Percentiles rank a stretch among this genome's conserved stretches.
phyloP scores from a whole-genome alignment of 2,797 vertebrate species.

The Mus spretus region DNA sequence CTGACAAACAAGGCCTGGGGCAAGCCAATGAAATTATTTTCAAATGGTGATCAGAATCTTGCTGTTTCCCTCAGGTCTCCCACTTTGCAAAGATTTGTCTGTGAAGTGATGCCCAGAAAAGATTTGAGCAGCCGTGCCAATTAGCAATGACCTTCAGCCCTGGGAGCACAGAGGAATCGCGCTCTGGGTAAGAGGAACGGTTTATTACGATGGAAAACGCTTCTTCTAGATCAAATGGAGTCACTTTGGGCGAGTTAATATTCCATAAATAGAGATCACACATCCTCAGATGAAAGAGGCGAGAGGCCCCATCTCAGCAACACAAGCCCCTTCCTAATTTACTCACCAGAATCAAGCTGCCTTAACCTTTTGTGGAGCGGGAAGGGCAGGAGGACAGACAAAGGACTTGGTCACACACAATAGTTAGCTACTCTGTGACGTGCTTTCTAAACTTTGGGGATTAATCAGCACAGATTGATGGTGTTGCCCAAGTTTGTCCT shows the following conservation, averaged over 20 bases:
- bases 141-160: constrained; percentile 73
- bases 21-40: constrained; percentile 46
- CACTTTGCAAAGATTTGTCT: constrained; percentile 62
- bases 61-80: not conserved
- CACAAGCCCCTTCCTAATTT: not conserved
- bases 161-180: not conserved
- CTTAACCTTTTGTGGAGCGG: constrained; percentile 11
- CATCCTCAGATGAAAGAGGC: not conserved
- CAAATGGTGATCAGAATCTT: constrained; percentile 36
- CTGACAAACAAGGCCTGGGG: constrained; percentile 56
- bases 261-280: constrained; percentile 50
- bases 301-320: not conserved
- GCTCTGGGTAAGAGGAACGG: not conserved
- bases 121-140: constrained; percentile 37
- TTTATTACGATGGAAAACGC: constrained; percentile 57
- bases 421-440: not conserved
- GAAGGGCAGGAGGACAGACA: not conserved
- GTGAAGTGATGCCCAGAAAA: not conserved
- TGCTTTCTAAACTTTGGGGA: not conserved
- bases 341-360: not conserved
- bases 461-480: not conserved
- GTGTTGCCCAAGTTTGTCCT: not conserved
- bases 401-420: not conserved
- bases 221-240: not conserved
- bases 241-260: constrained; percentile 18